phyloP scores from a whole-genome alignment of 2,888 invertebrate genomes.

The Chamaedrilus cognettii region DNA sequence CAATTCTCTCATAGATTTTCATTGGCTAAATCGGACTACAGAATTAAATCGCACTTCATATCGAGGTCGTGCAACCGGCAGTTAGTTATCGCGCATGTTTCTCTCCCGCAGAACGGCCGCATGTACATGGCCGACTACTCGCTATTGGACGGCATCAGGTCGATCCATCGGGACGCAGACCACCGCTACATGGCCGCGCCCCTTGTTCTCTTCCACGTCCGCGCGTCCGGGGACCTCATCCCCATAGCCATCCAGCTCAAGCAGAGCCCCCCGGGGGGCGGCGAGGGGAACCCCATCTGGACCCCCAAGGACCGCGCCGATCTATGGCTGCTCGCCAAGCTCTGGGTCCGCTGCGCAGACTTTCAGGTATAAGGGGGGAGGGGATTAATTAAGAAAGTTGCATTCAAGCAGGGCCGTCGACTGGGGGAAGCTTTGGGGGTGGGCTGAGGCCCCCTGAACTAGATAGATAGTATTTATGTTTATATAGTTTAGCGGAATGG shows the following conservation, averaged over 20 bases:
- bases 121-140: slow-evolving; percentile 36
- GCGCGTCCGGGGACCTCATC: slow-evolving; percentile 48
- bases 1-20: too few species aligned
- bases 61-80: too few species aligned
- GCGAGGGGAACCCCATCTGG: slow-evolving; percentile 58
- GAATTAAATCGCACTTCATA: too few species aligned
- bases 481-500: too few species aligned
- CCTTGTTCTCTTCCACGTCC: slow-evolving; percentile 45
- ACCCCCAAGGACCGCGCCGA: slow-evolving; percentile 38
- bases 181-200: slow-evolving; percentile 43
- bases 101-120: slow-evolving; percentile 29
- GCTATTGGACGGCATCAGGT: slow-evolving; percentile 24
- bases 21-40: too few species aligned
- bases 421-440: too few species aligned
- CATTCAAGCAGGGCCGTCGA: too few species aligned
- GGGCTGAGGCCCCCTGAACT: too few species aligned
- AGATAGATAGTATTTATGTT: too few species aligned
- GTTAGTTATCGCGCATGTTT: too few species aligned
- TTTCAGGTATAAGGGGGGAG: slow-evolving; percentile 29
- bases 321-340: slow-evolving; percentile 59
- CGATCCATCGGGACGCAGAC: slow-evolving; percentile 32
- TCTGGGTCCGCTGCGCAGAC: slow-evolving; percentile 59
- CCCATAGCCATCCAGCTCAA: slow-evolving; percentile 62
- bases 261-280: slow-evolving; percentile 57
- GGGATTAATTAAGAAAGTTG: too few species aligned